Percentiles rank a stretch among this genome's conserved stretches.
phyloP scores from a whole-genome alignment of 2,888 invertebrate genomes.

The Trichacis sp. region DNA sequence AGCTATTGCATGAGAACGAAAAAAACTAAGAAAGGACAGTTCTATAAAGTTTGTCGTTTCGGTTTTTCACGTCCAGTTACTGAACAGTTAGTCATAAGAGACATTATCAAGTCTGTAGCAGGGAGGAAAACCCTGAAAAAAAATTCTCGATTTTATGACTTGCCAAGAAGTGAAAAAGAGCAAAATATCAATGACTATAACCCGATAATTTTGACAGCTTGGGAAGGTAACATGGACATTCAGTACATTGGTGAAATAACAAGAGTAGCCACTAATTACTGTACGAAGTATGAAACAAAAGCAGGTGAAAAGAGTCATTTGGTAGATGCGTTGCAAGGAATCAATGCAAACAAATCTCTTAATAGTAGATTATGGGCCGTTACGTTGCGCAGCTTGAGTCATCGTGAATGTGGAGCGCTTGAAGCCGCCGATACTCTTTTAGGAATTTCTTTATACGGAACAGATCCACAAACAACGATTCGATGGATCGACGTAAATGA shows the following conservation, averaged over 20 bases:
- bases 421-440: conserved; percentile 57
- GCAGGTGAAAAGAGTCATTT: conserved; percentile 47
- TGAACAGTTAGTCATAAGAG: too few species aligned
- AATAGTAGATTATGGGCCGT: conserved; percentile 51
- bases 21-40: conserved; percentile 12
- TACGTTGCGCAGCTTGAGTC: conserved; percentile 48
- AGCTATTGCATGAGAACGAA: conserved; percentile 38
- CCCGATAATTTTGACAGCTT: conserved; percentile 46
- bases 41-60: conserved; percentile 32
- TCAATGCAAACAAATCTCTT: conserved; percentile 53
- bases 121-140: conserved; percentile 45
- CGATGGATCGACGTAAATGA: background rate
- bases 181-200: conserved; percentile 42
- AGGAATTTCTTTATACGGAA: conserved; percentile 52
- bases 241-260: conserved; percentile 51
- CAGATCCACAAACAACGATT: conserved; percentile 32
- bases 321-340: conserved; percentile 42
- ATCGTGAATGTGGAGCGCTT: conserved; percentile 57
- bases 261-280: conserved; percentile 47
- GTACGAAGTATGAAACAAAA: conserved; percentile 56
- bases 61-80: conserved; percentile 42
- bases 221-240: conserved; percentile 55
- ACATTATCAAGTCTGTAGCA: conserved; percentile 37
- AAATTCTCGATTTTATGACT: conserved; percentile 49
- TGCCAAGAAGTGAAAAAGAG: conserved; percentile 44